phyloP scores from a whole-genome alignment of 2,888 invertebrate genomes.

The Folsomia candida region DNA sequence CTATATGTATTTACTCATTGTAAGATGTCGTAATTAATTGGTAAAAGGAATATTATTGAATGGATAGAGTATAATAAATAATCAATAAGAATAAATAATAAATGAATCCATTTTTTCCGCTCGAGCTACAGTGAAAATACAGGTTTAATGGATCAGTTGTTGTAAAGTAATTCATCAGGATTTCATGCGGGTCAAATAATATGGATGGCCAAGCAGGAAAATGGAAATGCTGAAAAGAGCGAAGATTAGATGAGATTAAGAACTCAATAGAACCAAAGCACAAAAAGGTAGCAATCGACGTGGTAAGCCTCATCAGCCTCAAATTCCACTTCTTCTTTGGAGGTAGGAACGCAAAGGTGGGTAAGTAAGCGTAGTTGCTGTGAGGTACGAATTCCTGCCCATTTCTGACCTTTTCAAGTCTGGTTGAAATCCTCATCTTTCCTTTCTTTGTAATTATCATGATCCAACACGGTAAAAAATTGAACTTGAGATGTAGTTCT shows the following conservation, averaged over 20 bases:
- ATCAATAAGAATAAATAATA: too few species aligned
- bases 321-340: constrained; percentile 25
- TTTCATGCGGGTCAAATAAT: background rate
- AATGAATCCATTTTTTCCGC: constrained; percentile 28
- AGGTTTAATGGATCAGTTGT: constrained; percentile 20
- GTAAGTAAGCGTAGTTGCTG: background rate
- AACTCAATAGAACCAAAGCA: constrained; percentile 6
- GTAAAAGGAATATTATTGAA: too few species aligned
- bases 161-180: constrained; percentile 1
- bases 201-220: too few species aligned
- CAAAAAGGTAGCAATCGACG: constrained; percentile 38
- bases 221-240: background rate
- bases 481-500: background rate
- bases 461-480: background rate
- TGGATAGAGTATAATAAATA: too few species aligned
- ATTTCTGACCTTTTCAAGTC: constrained; percentile 15
- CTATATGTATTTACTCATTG: too few species aligned
- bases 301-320: constrained; percentile 37
- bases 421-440: constrained; percentile 5
- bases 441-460: constrained; percentile 9
- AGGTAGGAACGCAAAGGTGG: constrained; percentile 12
- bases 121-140: constrained; percentile 21
- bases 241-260: constrained; percentile 10
- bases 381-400: background rate
- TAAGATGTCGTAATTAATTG: too few species aligned